Base-by-base conservation (phyloP, 2,888 invertebrate genomes). In the Andrena bucephala region DNA sequence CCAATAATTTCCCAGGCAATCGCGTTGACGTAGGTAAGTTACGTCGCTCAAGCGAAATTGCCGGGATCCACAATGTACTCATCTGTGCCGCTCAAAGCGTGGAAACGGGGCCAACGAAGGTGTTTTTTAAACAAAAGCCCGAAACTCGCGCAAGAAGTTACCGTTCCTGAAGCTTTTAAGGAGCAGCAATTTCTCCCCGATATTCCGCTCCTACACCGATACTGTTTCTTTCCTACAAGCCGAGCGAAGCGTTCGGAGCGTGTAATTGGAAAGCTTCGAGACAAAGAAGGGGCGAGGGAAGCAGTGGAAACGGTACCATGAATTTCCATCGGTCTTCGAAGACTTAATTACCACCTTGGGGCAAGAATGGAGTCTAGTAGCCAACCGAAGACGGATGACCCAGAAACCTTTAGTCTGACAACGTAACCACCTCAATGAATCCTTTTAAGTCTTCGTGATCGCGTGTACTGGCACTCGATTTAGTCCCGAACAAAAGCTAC, bases 311-410 rank as follows among this genome's bases (percentile, higher is more conserved):
- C 27, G 62, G 29, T 54, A 24, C 57, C 54, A 59, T 57, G 75
- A 82, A 85, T 89, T 85, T 85, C 82, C 74, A 88, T 88, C 85
- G 85, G 85, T 87, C 87, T 72, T 87, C 69, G 68, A 87, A 78
- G 85, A 87, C 85, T 91, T 90, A 91, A 91, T 91, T 91, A 90
- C 84, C 65, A 62, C 52, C 60, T 57, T 52, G 54, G 52, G 66
- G 70, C 71, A 24, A 60, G 74, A 75, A 68, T 72, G 65, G 66
- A 67, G 57, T 48, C 42, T n/a, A 29, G 52, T 59, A 69, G 68
- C 42, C 54, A 48, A 50, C 76, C 66, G 50, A 85, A 89, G 76
- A 83, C 72, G 87, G 83, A 86, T 85, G 80, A 76, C 85, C 85
- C 57, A 73, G 78, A 87, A 88, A 77, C 75, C 65, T 72, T 65